Evolutionary conservation across 53 echinoderm and acorn worm genomes (phyloP), one percentile per base, ranked within the genome.

Genomic region (Paracentrotus lividus): DNA sequence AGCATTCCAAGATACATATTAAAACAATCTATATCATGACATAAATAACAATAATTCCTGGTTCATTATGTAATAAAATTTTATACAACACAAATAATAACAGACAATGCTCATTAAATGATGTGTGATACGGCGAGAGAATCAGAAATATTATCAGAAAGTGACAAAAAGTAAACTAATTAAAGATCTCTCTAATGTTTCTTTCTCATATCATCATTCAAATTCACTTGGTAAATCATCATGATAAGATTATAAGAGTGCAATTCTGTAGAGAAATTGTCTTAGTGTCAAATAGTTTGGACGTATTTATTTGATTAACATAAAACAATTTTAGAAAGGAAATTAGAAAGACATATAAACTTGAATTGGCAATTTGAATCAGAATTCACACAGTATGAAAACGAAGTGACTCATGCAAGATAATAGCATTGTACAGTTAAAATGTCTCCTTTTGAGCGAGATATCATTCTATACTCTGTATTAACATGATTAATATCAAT

Each of bases 361-460:
- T 36, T 29, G 42, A 36, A 57, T 88, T 88, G 88, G 88, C 88
- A 88, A 89, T 64, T 60, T 43, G 42, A 26, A 60, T 59, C 20
- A 89, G 89, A 89, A 89, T 89, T 64, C 89, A 89, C 89, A 89
- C 44, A 89, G 57, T 20, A 42, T 76, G 18, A 16, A 40, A 76
- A 76, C 42, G 42, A 76, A 16, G 42, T 42, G 76, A 16, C 3
- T 76, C 76, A 76, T 76, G 76, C 76, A 42, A 9, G 15, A 5
- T 21, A 15, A 76, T 75, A 38, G 40, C 31, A 5, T 76, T 10
- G 7, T 7, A 72, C 40, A 27, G 47, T 81, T 64, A 29, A 42
- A 75, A 40, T 18, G 4, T 38, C 36, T 76, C 76, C 51, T 29
- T 86, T 57, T 54, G 86, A 55, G 86, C 55, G 56, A 34, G 56